Evolutionary conservation across 2,888 invertebrate species (phyloP).

Genomic region (Nemurella pictetii): DNA sequence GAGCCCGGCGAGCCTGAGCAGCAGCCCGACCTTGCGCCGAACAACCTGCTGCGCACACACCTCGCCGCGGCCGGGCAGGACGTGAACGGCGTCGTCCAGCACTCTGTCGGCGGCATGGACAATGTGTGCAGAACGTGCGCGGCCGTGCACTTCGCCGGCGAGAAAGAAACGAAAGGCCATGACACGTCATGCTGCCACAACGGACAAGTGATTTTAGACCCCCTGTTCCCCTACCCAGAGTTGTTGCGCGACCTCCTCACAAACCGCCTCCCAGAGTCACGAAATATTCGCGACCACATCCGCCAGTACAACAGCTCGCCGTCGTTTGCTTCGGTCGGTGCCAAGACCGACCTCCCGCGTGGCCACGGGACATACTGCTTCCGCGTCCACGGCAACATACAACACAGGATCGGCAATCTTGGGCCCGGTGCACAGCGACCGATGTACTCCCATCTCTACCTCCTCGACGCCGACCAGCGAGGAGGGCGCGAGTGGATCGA

Average conservation of each 20-base stretch:
- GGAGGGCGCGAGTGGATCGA: too few relatives aligned
- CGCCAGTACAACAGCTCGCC: not conserved
- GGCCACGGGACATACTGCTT: not conserved
- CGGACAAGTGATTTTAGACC: not conserved
- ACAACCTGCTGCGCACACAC: not conserved
- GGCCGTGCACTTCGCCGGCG: not conserved
- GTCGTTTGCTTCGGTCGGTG: not conserved
- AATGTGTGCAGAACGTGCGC: not conserved
- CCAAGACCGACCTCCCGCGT: not conserved
- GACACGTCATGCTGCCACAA: not conserved
- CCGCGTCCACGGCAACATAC: not conserved
- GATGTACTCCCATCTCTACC: too few relatives aligned
- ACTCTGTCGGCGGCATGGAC: not conserved
- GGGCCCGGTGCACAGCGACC: not conserved
- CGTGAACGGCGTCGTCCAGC: not conserved
- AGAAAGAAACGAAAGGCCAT: not conserved
- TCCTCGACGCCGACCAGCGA: too few relatives aligned
- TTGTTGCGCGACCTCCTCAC: not conserved
- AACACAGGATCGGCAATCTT: not conserved
- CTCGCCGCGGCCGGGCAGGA: not conserved
- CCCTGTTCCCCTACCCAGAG: not conserved
- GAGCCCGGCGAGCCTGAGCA: too few relatives aligned
- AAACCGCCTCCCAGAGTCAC: not conserved
- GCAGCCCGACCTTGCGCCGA: not conserved
- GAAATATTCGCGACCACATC: not conserved